Percentiles rank a stretch among this genome's conserved stretches.
Conservation (phyloP, 2,113 vertebrate species). For the Spheniscus mendiculus region DNA sequence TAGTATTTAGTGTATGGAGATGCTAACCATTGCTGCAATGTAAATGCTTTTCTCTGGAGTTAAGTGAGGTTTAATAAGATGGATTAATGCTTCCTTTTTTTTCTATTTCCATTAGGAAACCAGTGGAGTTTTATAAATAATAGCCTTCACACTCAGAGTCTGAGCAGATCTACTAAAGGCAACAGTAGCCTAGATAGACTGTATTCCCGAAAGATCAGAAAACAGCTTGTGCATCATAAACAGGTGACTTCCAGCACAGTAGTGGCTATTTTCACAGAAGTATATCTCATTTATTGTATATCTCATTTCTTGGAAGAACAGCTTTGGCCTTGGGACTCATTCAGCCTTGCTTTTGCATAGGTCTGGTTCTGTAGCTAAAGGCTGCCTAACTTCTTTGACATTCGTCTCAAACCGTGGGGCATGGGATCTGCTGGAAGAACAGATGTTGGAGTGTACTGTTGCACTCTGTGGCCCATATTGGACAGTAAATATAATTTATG, state of each 20-base stretch:
- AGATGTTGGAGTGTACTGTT: no score
- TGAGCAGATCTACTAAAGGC: slow-evolving; percentile 90
- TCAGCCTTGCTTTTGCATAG: slow-evolving; percentile 48
- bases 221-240: slow-evolving; percentile 98
- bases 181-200: slow-evolving; percentile 95
- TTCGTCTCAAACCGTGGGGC: not conserved
- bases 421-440: not conserved
- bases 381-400: slow-evolving; percentile 22
- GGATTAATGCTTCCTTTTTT: not conserved
- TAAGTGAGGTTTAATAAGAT: not conserved
- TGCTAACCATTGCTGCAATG: not conserved
- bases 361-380: slow-evolving; percentile 40
- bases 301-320: not conserved
- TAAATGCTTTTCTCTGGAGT: not conserved
- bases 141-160: slow-evolving; percentile 92
- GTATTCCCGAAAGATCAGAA: slow-evolving; percentile 97
- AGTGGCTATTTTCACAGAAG: not conserved
- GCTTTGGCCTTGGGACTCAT: slow-evolving; percentile 24
- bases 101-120: slow-evolving; percentile 79
- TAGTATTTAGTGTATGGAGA: not conserved
- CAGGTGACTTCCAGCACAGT: slow-evolving; percentile 85
- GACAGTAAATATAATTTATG: not conserved
- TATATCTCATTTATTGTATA: not conserved
- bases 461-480: not conserved
- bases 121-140: slow-evolving; percentile 99